Conservation (phyloP, 2,113 vertebrate genomes). For the Orycteropus afer region DNA sequence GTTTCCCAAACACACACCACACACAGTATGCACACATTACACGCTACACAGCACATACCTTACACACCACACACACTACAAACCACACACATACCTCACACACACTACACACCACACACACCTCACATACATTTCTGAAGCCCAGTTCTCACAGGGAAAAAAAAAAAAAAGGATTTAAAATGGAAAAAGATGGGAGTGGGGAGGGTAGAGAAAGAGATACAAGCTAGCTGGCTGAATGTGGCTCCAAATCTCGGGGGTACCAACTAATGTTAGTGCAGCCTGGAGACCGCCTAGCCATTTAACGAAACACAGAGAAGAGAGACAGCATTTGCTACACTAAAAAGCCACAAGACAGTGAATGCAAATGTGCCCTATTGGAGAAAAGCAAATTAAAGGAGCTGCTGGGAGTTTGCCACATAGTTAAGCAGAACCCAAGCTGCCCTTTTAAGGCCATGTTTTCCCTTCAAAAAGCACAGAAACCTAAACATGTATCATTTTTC, state of each 20-base stretch:
- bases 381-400: constrained; percentile 75
- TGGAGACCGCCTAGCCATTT: constrained; percentile 40
- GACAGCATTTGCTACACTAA: constrained; percentile 65
- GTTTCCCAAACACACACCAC: too few species aligned
- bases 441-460: constrained; percentile 72
- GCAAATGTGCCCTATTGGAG: constrained; percentile 77
- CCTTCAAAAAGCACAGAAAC: constrained; percentile 67
- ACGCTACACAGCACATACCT: background rate
- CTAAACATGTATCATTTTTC: constrained; percentile 54
- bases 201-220: background rate
- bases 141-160: background rate
- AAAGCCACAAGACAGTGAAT: constrained; percentile 74
- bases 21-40: background rate
- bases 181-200: background rate
- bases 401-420: constrained; percentile 76
- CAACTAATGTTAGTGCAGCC: constrained; percentile 42
- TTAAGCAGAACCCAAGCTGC: constrained; percentile 57
- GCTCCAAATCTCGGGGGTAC: constrained; percentile 22
- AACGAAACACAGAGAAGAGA: constrained; percentile 61
- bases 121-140: constrained; percentile 23
- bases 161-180: background rate
- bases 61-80: background rate
- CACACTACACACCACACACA: background rate
- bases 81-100: background rate
- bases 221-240: background rate